Evolutionary conservation across 2,888 invertebrate genomes (phyloP).

Genomic region (Tigriopus californicus): DNA sequence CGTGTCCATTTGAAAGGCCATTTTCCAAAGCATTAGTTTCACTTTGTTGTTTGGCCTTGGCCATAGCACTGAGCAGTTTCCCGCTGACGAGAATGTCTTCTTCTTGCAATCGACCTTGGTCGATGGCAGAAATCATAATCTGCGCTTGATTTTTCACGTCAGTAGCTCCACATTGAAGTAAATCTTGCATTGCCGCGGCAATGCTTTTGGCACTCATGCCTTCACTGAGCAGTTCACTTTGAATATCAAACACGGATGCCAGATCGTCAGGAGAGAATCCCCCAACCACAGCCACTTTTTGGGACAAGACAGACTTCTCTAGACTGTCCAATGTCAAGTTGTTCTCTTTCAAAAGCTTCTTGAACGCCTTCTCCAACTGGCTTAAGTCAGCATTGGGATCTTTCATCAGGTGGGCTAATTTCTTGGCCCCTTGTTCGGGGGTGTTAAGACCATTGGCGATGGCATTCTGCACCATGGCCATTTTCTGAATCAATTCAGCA

Average conservation of each 20-base stretch:
- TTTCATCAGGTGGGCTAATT: not conserved
- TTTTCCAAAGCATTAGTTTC: no score
- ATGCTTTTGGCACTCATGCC: not conserved
- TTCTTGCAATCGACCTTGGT: not conserved
- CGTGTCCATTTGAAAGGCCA: no score
- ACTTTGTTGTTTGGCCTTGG: not conserved
- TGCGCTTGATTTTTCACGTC: not conserved
- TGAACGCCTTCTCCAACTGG: not conserved
- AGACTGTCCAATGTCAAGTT: not conserved
- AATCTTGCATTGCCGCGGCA: not conserved
- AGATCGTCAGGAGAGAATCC: not conserved
- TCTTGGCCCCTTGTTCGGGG: not conserved
- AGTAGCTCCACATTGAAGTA: not conserved
- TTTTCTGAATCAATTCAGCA: not conserved
- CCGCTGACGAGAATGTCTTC: not conserved
- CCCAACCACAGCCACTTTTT: not conserved
- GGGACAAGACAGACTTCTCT: not conserved
- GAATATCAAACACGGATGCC: not conserved
- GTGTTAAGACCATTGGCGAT: slow-evolving; percentile 2
- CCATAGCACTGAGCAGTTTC: not conserved
- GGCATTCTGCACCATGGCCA: slow-evolving; percentile 3
- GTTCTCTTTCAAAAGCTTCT: slow-evolving; percentile 2
- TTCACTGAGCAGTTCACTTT: not conserved
- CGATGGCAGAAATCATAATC: not conserved
- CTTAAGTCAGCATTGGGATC: not conserved